Evolutionary conservation across 2,797 vertebrate genomes (phyloP).

Genomic region (Alosa sapidissima): DNA sequence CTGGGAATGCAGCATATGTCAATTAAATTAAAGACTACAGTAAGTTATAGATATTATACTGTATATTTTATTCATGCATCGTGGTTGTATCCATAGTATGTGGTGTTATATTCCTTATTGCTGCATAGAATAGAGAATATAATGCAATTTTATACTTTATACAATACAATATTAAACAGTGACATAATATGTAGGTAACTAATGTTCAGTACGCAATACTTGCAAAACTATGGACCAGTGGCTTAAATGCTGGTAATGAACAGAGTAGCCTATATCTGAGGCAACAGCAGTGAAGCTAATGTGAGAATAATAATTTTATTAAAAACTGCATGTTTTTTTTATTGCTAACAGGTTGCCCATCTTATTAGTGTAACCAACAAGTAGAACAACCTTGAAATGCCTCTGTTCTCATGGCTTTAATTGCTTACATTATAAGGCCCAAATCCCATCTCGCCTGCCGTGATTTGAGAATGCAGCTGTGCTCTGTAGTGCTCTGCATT

Average conservation of each 20-base stretch:
- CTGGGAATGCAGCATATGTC: background rate
- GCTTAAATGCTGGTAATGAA: background rate
- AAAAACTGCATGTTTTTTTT: background rate
- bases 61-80: background rate
- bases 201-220: too few species aligned
- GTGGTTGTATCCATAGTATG: background rate
- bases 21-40: background rate
- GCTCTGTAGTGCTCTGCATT: constrained; percentile 30
- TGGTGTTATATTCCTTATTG: background rate
- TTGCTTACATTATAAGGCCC: constrained; percentile 39
- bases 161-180: background rate
- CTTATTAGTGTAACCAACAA: constrained; percentile 13
- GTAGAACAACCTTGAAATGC: constrained; percentile 39
- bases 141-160: background rate
- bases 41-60: background rate
- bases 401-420: constrained; percentile 46
- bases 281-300: background rate
- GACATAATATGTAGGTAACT: too few species aligned
- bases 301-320: too few species aligned
- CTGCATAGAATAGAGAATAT: background rate
- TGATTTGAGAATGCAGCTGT: constrained; percentile 51
- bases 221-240: too few species aligned
- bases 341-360: background rate
- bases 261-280: background rate
- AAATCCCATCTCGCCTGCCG: constrained; percentile 50